phyloP scores from a whole-genome alignment of 2,797 vertebrate genomes.

The Tarsius wallacei region DNA sequence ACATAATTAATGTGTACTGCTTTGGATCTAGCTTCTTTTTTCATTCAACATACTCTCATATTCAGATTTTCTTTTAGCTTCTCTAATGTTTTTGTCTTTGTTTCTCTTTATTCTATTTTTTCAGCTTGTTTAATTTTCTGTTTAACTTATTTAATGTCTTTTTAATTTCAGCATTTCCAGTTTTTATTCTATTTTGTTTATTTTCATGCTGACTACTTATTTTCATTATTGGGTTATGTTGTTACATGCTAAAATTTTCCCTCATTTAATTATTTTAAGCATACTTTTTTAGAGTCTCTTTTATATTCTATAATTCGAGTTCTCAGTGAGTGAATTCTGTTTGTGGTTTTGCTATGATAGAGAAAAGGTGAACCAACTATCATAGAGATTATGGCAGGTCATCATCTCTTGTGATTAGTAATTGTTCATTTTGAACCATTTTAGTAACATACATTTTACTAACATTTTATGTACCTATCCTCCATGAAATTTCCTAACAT shows the following conservation, averaged over 20 bases:
- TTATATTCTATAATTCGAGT: background rate
- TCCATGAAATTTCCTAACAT: background rate
- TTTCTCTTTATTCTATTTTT: background rate
- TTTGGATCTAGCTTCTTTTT: background rate
- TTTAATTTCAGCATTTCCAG: background rate
- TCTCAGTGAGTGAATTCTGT: background rate
- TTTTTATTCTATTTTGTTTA: background rate
- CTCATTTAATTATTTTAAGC: background rate
- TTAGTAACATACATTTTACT: too few species aligned
- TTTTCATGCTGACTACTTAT: background rate
- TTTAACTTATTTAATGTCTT: background rate
- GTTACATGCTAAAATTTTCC: background rate
- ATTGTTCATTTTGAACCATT: background rate
- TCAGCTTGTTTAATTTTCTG: background rate
- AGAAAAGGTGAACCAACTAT: background rate
- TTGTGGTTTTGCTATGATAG: background rate
- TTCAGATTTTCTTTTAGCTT: background rate
- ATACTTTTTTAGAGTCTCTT: background rate
- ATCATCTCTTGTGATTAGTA: background rate
- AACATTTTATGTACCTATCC: background rate
- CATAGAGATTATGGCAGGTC: background rate
- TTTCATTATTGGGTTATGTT: background rate
- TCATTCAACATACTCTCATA: background rate
- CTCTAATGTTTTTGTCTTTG: background rate
- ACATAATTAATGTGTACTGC: too few species aligned